A percentile compares a stretch with the other conserved stretches of the same genome.
Conservation (phyloP, 2,113 vertebrate genomes). For the Orientallactaga bullata region DNA sequence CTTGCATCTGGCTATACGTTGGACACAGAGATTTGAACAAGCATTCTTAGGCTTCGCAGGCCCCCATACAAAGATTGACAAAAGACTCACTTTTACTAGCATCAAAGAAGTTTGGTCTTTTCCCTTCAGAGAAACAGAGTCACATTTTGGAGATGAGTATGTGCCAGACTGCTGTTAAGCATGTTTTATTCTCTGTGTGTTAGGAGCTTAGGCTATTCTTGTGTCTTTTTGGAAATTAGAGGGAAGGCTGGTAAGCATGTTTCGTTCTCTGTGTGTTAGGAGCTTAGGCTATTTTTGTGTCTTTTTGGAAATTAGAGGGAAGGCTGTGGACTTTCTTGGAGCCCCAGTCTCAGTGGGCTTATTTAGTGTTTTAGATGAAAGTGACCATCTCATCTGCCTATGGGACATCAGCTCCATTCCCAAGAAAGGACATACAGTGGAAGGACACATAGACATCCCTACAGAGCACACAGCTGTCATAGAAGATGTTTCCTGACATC, state of each 20-base stretch:
- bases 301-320: slow-evolving; percentile 98
- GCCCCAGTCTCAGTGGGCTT: slow-evolving; percentile 97
- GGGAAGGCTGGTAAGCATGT: slow-evolving; percentile 90
- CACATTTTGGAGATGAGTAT: slow-evolving; percentile 11
- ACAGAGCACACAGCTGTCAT: slow-evolving; percentile 97
- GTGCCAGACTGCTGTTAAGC: neutral
- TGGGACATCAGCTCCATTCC: slow-evolving; percentile 98
- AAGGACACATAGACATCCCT: slow-evolving; percentile 98
- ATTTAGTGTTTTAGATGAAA: slow-evolving; percentile 98
- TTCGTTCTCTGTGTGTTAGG: neutral
- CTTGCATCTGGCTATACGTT: too few relatives aligned
- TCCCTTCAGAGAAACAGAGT: neutral
- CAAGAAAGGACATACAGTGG: slow-evolving; percentile 97
- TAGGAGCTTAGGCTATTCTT: slow-evolving; percentile 71
- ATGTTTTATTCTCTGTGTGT: neutral
- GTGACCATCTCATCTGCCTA: slow-evolving; percentile 96
- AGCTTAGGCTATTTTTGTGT: slow-evolving; percentile 82
- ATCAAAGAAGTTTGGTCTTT: neutral
- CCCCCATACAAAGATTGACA: neutral
- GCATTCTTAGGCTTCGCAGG: too few relatives aligned
- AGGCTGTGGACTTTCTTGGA: slow-evolving; percentile 98
- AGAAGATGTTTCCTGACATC: slow-evolving; percentile 98
- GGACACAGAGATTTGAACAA: too few relatives aligned
- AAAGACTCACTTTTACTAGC: neutral
- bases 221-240: slow-evolving; percentile 96